Conservation (phyloP, 2,797 vertebrate genomes). For the Sebastes reedi region DNA sequence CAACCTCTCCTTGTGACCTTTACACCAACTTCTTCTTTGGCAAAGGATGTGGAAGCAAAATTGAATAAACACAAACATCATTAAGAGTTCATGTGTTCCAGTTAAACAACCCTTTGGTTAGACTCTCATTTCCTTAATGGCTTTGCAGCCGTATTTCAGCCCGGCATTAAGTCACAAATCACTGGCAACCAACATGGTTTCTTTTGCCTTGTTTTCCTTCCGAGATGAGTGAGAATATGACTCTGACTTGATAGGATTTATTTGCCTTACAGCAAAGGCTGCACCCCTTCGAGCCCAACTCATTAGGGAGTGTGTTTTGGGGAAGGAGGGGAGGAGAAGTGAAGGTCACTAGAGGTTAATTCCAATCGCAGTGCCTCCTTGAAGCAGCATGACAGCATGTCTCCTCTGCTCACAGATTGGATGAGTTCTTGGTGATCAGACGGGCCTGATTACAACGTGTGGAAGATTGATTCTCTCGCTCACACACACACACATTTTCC, state of each 20-base stretch:
- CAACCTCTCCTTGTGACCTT: conserved; percentile 49
- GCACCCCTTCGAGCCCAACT: conserved; percentile 67
- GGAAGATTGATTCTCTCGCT: conserved; percentile 44
- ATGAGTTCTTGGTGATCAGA: conserved; percentile 70
- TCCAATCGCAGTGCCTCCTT: conserved; percentile 74
- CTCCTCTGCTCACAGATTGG: conserved; percentile 75
- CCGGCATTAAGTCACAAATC: conserved; percentile 67
- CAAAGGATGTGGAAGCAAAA: conserved; percentile 66
- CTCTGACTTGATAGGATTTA: conserved; percentile 64
- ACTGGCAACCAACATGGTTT: conserved; percentile 52
- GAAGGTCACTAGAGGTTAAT: conserved; percentile 80
- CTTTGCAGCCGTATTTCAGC: conserved; percentile 66
- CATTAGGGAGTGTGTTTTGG: conserved; percentile 76
- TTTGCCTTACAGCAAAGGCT: conserved; percentile 58
- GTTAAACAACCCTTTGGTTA: conserved; percentile 72
- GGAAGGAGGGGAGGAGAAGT: conserved; percentile 53
- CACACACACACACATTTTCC: background rate
- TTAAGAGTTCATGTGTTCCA: conserved; percentile 75
- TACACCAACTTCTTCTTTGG: conserved; percentile 65
- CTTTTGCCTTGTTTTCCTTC: conserved; percentile 50
- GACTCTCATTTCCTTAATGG: conserved; percentile 75
- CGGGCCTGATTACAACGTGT: conserved; percentile 64
- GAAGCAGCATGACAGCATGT: conserved; percentile 76
- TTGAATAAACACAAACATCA: conserved; percentile 78
- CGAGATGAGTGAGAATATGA: conserved; percentile 70